phyloP scores from a whole-genome alignment of 2,797 vertebrate genomes.

The Aeoliscus strigatus region DNA sequence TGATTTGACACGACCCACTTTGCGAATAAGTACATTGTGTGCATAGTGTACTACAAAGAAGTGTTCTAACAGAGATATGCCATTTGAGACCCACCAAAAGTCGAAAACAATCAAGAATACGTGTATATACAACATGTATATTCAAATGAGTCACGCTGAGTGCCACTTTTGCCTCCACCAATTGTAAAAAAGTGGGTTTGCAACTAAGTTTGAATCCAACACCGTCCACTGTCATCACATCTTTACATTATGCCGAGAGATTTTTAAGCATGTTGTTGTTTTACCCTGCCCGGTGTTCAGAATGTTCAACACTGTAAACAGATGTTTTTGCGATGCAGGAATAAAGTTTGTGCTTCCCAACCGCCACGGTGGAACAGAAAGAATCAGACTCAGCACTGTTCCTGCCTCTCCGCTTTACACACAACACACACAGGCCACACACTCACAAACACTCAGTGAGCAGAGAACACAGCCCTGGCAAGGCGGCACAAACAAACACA shows the following conservation, averaged over 20 bases:
- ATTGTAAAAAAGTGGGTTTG: slow-evolving; percentile 47
- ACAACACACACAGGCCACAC: slow-evolving; percentile 29
- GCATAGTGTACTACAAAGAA: too few species aligned
- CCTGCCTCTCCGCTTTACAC: slow-evolving; percentile 64
- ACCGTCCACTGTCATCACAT: slow-evolving; percentile 40
- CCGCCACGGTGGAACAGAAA: slow-evolving; percentile 69
- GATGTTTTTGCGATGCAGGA: slow-evolving; percentile 67
- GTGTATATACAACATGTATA: too few species aligned
- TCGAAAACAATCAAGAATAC: too few species aligned
- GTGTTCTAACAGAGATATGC: too few species aligned
- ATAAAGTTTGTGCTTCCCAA: slow-evolving; percentile 69
- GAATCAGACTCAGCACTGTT: slow-evolving; percentile 74
- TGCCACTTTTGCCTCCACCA: slow-evolving; percentile 5
- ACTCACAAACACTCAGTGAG: slow-evolving; percentile 42
- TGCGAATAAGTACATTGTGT: too few species aligned
- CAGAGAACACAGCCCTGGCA: slow-evolving; percentile 71
- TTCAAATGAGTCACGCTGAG: too few species aligned
- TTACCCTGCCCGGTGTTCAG: slow-evolving; percentile 50
- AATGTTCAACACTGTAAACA: slow-evolving; percentile 70
- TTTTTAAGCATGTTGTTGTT: slow-evolving; percentile 65
- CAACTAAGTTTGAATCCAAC: slow-evolving; percentile 58
- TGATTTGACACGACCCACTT: too few species aligned
- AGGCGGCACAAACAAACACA: slow-evolving; percentile 76
- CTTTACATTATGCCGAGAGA: slow-evolving; percentile 57
- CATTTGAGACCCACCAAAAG: too few species aligned